phyloP scores from a whole-genome alignment of 1,140 invertebrate genomes.

The Diabrotica undecimpunctata region DNA sequence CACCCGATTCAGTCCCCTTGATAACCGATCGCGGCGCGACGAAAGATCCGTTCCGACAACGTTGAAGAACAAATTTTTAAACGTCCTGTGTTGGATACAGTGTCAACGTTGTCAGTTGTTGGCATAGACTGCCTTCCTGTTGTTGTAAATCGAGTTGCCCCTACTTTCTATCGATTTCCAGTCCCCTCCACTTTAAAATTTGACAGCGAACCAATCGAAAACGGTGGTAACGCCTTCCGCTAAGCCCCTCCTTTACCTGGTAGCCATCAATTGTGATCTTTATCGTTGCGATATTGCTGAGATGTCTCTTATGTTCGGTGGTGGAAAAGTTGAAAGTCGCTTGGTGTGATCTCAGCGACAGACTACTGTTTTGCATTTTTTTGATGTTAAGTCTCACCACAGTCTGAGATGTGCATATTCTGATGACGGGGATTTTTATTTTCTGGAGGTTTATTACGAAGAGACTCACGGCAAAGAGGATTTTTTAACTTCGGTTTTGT shows the following conservation, averaged over 20 bases:
- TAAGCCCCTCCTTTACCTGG: slow-evolving; percentile 36
- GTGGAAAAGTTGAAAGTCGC: slow-evolving; percentile 29
- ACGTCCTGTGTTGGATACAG: background rate
- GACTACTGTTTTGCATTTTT: slow-evolving; percentile 29
- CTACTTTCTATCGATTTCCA: slow-evolving; percentile 36
- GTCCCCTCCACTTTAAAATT: slow-evolving; percentile 12
- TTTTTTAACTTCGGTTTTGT: background rate
- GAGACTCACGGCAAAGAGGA: background rate
- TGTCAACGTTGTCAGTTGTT: slow-evolving; percentile 26
- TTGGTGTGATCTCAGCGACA: slow-evolving; percentile 30
- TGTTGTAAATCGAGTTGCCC: slow-evolving; percentile 27
- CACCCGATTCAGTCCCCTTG: slow-evolving; percentile 5
- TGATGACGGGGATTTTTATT: slow-evolving; percentile 10
- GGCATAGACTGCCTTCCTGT: slow-evolving; percentile 25
- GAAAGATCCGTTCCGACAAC: slow-evolving; percentile 6
- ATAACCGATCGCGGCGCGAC: background rate
- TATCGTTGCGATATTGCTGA: slow-evolving; percentile 31
- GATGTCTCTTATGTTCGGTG: slow-evolving; percentile 33
- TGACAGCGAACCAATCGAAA: slow-evolving; percentile 24
- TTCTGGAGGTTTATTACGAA: background rate
- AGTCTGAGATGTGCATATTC: slow-evolving; percentile 19
- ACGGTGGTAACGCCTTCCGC: slow-evolving; percentile 26
- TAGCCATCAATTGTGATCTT: slow-evolving; percentile 45
- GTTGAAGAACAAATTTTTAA: slow-evolving; percentile 6
- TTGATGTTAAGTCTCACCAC: slow-evolving; percentile 27